A percentile compares a stretch with the other conserved stretches of the same genome.
Evolutionary conservation across 2,888 invertebrate species (phyloP).

Genomic region (Drosophila merina): DNA sequence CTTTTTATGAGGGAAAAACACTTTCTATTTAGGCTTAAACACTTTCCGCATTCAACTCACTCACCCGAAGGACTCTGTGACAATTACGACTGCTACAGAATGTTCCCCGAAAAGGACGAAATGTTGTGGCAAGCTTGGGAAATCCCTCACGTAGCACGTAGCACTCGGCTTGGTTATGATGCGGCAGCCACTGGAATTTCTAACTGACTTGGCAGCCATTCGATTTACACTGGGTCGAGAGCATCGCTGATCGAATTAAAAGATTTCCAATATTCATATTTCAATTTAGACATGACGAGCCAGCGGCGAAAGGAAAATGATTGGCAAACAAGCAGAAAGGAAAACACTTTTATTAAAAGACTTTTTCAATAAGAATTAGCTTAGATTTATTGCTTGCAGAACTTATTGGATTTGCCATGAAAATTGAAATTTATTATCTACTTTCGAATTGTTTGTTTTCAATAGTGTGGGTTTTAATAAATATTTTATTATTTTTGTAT

Average conservation of each 20-base stretch:
- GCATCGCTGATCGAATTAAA: slow-evolving; percentile 15
- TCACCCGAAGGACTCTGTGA: slow-evolving; percentile 45
- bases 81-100: slow-evolving; percentile 34
- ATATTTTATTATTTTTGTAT: not conserved
- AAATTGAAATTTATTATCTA: not conserved
- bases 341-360: slow-evolving; percentile 22
- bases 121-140: slow-evolving; percentile 20
- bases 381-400: slow-evolving; percentile 13
- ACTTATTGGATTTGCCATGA: not conserved
- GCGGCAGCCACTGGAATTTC: slow-evolving; percentile 42
- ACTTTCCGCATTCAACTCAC: slow-evolving; percentile 60
- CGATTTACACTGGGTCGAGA: slow-evolving; percentile 29
- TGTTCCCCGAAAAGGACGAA: slow-evolving; percentile 7
- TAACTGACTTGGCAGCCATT: slow-evolving; percentile 38
- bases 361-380: not conserved
- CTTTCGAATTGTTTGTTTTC: not conserved
- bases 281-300: slow-evolving; percentile 1
- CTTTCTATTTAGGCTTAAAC: slow-evolving; percentile 26
- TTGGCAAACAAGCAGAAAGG: slow-evolving; percentile 18
- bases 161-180: slow-evolving; percentile 1
- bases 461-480: not conserved
- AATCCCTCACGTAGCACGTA: slow-evolving; percentile 57
- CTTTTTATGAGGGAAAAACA: slow-evolving; percentile 31
- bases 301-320: not conserved
- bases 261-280: slow-evolving; percentile 35